A percentile compares a stretch with the other conserved stretches of the same genome.
Evolutionary conservation across 1,140 invertebrate genomes (phyloP).

Genomic region (Plectrocnemia conspersa): DNA sequence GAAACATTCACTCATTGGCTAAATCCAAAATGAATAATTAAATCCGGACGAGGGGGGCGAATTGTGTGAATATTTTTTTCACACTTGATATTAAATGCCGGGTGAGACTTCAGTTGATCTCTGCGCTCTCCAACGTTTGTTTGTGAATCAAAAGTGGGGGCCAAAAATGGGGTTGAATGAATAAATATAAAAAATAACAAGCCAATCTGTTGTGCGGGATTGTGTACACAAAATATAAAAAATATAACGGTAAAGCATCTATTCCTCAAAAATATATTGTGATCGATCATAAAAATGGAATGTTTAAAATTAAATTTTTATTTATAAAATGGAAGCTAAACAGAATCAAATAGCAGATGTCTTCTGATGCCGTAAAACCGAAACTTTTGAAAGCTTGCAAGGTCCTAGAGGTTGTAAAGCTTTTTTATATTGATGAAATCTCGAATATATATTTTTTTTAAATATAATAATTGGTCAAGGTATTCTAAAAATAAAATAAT

Average conservation of each 20-base stretch:
- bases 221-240: conserved; percentile 1
- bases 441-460: too few species aligned
- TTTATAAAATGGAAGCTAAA: too few species aligned
- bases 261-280: background rate
- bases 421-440: too few species aligned
- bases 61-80: conserved; percentile 22
- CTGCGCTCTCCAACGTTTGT: conserved; percentile 16
- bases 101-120: conserved; percentile 8
- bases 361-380: too few species aligned
- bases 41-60: background rate
- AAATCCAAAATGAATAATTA: conserved; percentile 18
- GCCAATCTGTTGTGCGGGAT: background rate
- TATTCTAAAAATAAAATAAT: too few species aligned
- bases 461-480: too few species aligned
- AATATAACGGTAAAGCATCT: background rate
- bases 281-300: too few species aligned
- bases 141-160: conserved; percentile 23
- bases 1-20: conserved; percentile 9
- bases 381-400: too few species aligned
- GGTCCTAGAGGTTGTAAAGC: too few species aligned
- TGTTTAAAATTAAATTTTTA: too few species aligned
- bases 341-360: conserved; percentile 33
- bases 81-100: conserved; percentile 13
- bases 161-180: conserved; percentile 11
- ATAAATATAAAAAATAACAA: background rate